A percentile compares a stretch with the other conserved stretches of the same genome.
Conservation (phyloP, 2,113 vertebrate species). For the Hippocampus barbouri region DNA sequence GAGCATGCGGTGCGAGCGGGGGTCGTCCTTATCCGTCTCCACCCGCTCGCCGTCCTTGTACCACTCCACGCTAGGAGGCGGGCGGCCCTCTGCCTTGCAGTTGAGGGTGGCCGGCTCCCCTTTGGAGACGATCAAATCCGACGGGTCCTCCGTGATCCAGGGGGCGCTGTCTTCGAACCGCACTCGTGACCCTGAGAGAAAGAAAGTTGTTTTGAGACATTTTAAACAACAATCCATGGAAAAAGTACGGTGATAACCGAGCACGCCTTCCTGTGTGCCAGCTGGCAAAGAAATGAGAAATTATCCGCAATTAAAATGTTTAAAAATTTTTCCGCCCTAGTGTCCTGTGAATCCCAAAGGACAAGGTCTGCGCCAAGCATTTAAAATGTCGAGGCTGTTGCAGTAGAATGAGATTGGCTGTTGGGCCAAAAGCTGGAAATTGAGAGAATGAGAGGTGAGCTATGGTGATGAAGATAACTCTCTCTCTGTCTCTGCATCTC, state of each 20-base stretch:
- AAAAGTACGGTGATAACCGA: too few species aligned
- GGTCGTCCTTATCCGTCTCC: constrained; percentile 92
- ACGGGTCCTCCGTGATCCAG: constrained; percentile 77
- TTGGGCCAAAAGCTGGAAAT: constrained; percentile 25
- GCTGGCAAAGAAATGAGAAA: too few species aligned
- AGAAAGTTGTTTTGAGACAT: background rate
- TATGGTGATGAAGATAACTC: constrained; percentile 41
- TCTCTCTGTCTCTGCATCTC: constrained; percentile 36
- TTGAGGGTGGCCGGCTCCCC: constrained; percentile 76
- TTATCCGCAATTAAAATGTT: too few species aligned
- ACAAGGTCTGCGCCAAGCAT: constrained; percentile 21
- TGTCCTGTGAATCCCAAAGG: constrained; percentile 4
- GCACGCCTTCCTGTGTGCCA: too few species aligned
- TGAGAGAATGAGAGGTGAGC: constrained; percentile 21
- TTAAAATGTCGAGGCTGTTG: constrained; percentile 43
- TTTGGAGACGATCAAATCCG: constrained; percentile 73
- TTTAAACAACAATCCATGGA: too few species aligned
- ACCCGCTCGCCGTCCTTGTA: constrained; percentile 92
- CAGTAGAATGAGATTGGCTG: constrained; percentile 28
- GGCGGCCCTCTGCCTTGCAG: constrained; percentile 74
- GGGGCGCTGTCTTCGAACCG: constrained; percentile 79
- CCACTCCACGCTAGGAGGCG: constrained; percentile 79
- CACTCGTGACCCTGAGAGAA: constrained; percentile 60
- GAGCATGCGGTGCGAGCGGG: constrained; percentile 94
- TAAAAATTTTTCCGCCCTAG: background rate